A percentile compares a stretch with the other conserved stretches of the same genome.
Evolutionary conservation across 2,888 invertebrate species (phyloP).

Genomic region (Lypha dubia): DNA sequence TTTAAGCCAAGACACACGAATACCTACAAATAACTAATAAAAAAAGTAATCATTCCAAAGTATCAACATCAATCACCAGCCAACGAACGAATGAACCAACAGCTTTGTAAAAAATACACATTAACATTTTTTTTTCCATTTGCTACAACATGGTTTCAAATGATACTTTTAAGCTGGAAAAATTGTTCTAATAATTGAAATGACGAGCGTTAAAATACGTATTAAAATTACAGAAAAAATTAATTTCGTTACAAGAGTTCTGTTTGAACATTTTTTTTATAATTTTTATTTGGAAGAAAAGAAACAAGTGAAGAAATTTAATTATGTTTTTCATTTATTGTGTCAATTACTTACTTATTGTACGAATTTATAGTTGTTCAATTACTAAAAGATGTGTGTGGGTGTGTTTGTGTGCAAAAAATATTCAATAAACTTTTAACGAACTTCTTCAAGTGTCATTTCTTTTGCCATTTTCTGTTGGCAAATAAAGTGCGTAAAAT

Average conservation of each 20-base stretch:
- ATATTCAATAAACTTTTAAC: constrained; percentile 41
- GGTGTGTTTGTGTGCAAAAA: not conserved
- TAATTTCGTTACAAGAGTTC: not conserved
- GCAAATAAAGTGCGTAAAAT: constrained; percentile 33
- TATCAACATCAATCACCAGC: constrained; percentile 21
- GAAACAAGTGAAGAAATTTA: not conserved
- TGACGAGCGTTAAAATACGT: constrained; percentile 20
- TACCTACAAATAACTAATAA: constrained; percentile 10
- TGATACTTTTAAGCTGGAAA: not conserved
- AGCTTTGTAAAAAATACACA: constrained; percentile 3
- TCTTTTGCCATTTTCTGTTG: not conserved
- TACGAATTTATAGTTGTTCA: not conserved
- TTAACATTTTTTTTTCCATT: not conserved
- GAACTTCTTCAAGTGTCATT: constrained; percentile 6
- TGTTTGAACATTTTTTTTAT: no score
- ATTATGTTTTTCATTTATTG: not conserved
- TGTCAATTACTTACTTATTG: constrained; percentile 5
- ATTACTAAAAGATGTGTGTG: not conserved
- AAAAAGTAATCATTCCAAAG: constrained; percentile 12
- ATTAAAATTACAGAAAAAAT: constrained; percentile 35
- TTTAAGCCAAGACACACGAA: constrained; percentile 5
- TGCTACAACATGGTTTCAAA: not conserved
- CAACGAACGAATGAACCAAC: no score
- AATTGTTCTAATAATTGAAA: constrained; percentile 14
- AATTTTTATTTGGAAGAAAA: no score